Base-by-base conservation (phyloP, 2,797 vertebrate genomes). In the Molossus molossus region DNA sequence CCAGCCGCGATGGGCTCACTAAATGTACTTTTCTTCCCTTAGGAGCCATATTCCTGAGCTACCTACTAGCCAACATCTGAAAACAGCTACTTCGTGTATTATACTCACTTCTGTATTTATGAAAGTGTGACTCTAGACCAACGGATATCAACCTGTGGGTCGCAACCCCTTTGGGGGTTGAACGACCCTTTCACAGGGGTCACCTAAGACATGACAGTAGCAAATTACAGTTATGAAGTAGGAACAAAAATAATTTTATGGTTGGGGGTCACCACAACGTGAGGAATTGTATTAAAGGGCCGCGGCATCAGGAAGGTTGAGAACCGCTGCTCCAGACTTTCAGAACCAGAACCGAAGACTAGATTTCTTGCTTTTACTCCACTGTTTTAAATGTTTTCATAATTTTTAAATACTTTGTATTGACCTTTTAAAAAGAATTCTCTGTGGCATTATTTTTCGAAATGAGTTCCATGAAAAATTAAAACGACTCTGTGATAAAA, bases 401-500 rank as follows among this genome's bases (percentile, higher is more conserved):
- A 75, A 45, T 37, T 67, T 80, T 33, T 45, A 86, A 67, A 77
- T 48, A 75, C 33, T 83, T 45, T 9, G 58, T 91, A 89, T 45
- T 91, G 70, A 77, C 84, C 33, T 87, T 94, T 77, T 77, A 55
- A 90, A 83, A 93, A 85, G 27, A 84, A 48, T 65, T 85, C 12
- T 90, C 37, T 40, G 25, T 65, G 57, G 14, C 25, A 87, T 69
- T 89, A n/a, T 73, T 95, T 94, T 69, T 6, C 48, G 53, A 72
- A 93, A 89, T 79, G 7, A 92, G 40, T 81, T 87, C 45, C 23
- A 70, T 70, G 48, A 70, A 89, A 95, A 91, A 60, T 67, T 80
- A 64, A 92, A 93, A 79, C n/a, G 67, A 23, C 53, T 86, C 21
- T 81, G 21, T 50, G 27, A 60, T 77, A 92, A 96, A 96, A 95